phyloP scores from a whole-genome alignment of 1,140 invertebrate species.

The Trichogramma pretiosum region DNA sequence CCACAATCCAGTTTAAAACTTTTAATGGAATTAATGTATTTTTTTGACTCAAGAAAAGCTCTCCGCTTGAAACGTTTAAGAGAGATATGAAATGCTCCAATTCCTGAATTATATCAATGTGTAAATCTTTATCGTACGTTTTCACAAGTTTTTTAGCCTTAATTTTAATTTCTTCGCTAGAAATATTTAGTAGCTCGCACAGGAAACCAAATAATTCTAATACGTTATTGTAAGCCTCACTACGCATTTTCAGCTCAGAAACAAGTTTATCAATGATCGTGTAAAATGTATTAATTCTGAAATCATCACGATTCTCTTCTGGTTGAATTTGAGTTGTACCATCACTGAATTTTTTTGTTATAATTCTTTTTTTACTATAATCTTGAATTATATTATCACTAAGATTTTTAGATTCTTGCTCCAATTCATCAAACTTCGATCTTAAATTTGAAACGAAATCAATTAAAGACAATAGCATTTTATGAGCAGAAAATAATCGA shows the following conservation, averaged over 20 bases:
- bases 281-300: constrained; percentile 8
- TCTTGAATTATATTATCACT: constrained; percentile 6
- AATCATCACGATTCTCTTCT: not conserved
- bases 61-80: not conserved
- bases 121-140: constrained; percentile 9
- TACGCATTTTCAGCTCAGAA: constrained; percentile 7
- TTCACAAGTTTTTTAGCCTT: constrained; percentile 3
- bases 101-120: constrained; percentile 3
- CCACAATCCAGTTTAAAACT: constrained; percentile 10
- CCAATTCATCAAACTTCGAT: constrained; percentile 3
- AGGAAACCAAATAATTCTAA: constrained; percentile 9
- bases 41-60: not conserved
- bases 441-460: constrained; percentile 3
- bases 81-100: constrained; percentile 7
- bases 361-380: constrained; percentile 8
- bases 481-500: constrained; percentile 4
- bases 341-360: constrained; percentile 1
- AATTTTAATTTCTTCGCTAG: not conserved
- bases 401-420: constrained; percentile 11
- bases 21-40: too few species aligned
- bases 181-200: not conserved
- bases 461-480: constrained; percentile 4
- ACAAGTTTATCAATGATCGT: constrained; percentile 10
- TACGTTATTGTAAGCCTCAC: constrained; percentile 10
- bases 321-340: not conserved